Base-by-base conservation (phyloP, 1,140 invertebrate genomes). In the Dendroctonus valens region DNA sequence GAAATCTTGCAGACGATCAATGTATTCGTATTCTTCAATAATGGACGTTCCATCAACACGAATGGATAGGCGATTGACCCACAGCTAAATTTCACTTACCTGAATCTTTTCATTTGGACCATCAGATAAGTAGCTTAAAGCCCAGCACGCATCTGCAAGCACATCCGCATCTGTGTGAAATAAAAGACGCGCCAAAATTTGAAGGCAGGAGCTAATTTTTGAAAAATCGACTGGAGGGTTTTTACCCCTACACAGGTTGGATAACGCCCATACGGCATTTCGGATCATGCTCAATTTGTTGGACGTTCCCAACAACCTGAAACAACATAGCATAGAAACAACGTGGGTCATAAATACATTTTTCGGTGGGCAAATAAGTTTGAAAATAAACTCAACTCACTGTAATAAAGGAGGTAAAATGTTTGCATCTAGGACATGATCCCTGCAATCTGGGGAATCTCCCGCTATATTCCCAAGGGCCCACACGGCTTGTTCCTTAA, bases 41-140 rank as follows among this genome's bases (percentile, higher is more conserved):
- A n/a, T n/a, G n/a, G n/a, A n/a, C n/a, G n/a, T n/a, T n/a, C n/a
- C n/a, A n/a, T n/a, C n/a, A n/a, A n/a, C n/a, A n/a, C n/a, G n/a
- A n/a, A n/a, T n/a, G n/a, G 26, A 26, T 26, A 26, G 1, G 1
- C 26, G 3, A 26, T 26, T 26, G 1, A 3, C 1, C 26, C 8
- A 39, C n/a, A 11, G 14, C 1, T n/a, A n/a, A 26, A 59, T 42
- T 5, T 8, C 40, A 26, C 9, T 15, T 64, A 70, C 92, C 81
- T 98, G 96, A 73, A 99, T 98, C 82, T 98, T 97, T 70, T 98
- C 95, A 81, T 99, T 98, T 40, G 96, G 94, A 50, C 96, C 96
- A 81, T 99, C 96, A 7, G 92, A 95, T 40, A 99, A 79, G 78
- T 98, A 98, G 42, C 94, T 87, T 14, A 97, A 83, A 15, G 94